phyloP scores from a whole-genome alignment of 1,140 invertebrate genomes.

The Nebria ingens region DNA sequence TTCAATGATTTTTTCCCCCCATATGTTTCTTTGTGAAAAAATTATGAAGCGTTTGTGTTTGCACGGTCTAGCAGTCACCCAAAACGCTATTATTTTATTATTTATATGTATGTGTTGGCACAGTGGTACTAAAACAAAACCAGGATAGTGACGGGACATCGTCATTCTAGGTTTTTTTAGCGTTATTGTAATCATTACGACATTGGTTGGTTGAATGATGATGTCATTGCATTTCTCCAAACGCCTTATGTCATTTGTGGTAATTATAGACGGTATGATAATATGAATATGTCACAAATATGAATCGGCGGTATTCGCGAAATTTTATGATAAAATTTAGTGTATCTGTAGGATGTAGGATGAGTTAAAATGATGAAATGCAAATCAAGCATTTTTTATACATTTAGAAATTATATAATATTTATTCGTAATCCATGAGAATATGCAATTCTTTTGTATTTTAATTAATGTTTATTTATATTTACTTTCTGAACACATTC shows the following conservation, averaged over 20 bases:
- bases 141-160: too few relatives aligned
- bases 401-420: too few relatives aligned
- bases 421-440: too few relatives aligned
- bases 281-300: not conserved
- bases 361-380: too few relatives aligned
- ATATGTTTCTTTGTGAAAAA: not conserved
- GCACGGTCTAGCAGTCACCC: not conserved
- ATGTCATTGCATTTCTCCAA: not conserved
- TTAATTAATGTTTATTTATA: not conserved
- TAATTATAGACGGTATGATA: not conserved
- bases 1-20: not conserved
- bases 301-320: not conserved
- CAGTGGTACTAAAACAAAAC: not conserved
- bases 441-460: too few relatives aligned
- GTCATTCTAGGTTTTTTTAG: not conserved
- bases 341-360: not conserved
- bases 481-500: not conserved
- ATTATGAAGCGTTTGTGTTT: not conserved
- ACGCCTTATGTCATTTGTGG: not conserved
- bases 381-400: too few relatives aligned
- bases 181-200: not conserved
- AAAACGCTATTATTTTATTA: slow-evolving; percentile 6
- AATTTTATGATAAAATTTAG: not conserved
- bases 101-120: not conserved
- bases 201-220: too few relatives aligned